A percentile compares a stretch with the other conserved stretches of the same genome.
Evolutionary conservation across 2,797 vertebrate genomes (phyloP).

Genomic region (Tangara arthus): DNA sequence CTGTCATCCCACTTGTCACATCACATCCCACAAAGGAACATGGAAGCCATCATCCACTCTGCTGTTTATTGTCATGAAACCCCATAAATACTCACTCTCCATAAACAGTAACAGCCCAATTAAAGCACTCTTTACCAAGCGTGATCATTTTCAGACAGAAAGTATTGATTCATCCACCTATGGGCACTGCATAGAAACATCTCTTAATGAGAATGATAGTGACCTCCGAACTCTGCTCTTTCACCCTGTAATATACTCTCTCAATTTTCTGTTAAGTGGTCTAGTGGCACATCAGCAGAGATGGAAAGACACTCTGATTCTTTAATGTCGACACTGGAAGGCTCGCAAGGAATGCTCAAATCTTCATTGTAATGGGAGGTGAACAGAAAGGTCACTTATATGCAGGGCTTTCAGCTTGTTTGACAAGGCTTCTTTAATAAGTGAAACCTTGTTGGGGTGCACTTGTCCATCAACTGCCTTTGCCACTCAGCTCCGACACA

Average conservation of each 20-base stretch:
- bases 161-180: slow-evolving; percentile 74
- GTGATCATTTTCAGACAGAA: slow-evolving; percentile 75
- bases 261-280: slow-evolving; percentile 76
- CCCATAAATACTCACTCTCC: slow-evolving; percentile 56
- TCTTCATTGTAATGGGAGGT: slow-evolving; percentile 66
- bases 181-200: slow-evolving; percentile 70
- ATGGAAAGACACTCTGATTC: slow-evolving; percentile 62
- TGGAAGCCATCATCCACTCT: slow-evolving; percentile 31
- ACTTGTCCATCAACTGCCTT: slow-evolving; percentile 54
- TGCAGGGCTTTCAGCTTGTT: slow-evolving; percentile 59
- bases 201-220: slow-evolving; percentile 76
- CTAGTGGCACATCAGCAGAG: slow-evolving; percentile 61
- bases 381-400: slow-evolving; percentile 61
- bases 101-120: slow-evolving; percentile 71
- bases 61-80: slow-evolving; percentile 69
- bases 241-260: slow-evolving; percentile 73
- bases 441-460: slow-evolving; percentile 43
- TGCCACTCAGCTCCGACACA: neutral
- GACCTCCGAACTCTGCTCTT: slow-evolving; percentile 73
- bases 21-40: slow-evolving; percentile 47
- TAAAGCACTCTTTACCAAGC: slow-evolving; percentile 72
- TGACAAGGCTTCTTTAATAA: slow-evolving; percentile 67
- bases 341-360: slow-evolving; percentile 52
- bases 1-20: slow-evolving; percentile 48
- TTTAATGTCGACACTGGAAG: slow-evolving; percentile 63